Base-by-base conservation (phyloP, 2,113 vertebrate species). In the Agelaius phoeniceus region DNA sequence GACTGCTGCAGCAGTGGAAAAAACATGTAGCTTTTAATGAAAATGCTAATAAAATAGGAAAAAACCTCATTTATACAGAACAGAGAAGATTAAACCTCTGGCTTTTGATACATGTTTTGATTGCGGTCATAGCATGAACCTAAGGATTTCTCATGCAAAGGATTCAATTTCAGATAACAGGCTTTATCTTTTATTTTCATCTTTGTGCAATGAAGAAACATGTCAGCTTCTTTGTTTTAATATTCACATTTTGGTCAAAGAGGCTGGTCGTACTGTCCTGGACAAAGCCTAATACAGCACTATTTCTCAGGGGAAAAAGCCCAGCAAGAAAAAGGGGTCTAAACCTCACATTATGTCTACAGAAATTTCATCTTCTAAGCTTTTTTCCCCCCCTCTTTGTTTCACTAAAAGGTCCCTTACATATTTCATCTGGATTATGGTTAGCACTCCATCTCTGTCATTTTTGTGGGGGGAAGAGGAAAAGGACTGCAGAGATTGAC, bases 21-120 rank as follows among this genome's bases (percentile, higher is more conserved):
- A 58, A 52, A 7, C 4, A 41, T 13, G 48, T 39, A 15, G 9
- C 37, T 84, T 92, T 92, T 78, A 80, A 91, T n/a, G n/a, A 85
- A 83, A 79, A 63, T n/a, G 27, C 48, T 79, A 83, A 58, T 27
- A 58, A 61, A 83, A 84, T 18, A 55, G 15, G 14, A 14, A 37
- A 37, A 87, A 84, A 80, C 1, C 17, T 83, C 72, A 94, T 89
- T 92, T 89, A 72, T 68, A 87, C 30, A 81, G 37, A 76, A 51
- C 3, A 75, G 35, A 58, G n/a, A 80, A 48, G 19, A 79, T 48
- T 62, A 68, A 87, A 51, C 54, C 41, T 18, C 13, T 86, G 84
- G 27, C 19, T 94, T 84, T 72, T 59, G 54, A 83, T 48, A 72
- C 6, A 44, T 69, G 0, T 46, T 69, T 73, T 67, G 13, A 44